Evolutionary conservation across 2,797 vertebrate genomes (phyloP).

Genomic region (Allobates femoralis): DNA sequence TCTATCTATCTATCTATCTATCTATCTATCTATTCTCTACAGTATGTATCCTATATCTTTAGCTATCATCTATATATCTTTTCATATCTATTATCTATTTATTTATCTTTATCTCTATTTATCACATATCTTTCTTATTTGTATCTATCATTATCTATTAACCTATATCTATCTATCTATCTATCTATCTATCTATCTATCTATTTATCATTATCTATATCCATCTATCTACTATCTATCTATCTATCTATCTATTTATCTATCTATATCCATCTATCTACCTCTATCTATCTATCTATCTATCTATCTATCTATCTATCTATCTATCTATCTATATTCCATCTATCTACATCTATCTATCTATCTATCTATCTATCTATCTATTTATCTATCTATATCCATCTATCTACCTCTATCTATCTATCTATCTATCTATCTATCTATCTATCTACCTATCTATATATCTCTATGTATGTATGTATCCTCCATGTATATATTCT

Average conservation of each 20-base stretch:
- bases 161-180: background rate
- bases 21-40: too few relatives aligned
- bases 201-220: background rate
- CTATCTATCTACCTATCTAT: background rate
- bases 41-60: too few relatives aligned
- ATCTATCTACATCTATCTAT: background rate
- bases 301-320: background rate
- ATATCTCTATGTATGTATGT: background rate
- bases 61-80: too few relatives aligned
- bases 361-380: background rate
- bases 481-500: too few relatives aligned
- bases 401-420: background rate
- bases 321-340: background rate
- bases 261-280: background rate
- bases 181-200: background rate
- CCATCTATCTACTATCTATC: background rate
- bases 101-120: background rate
- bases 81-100: background rate
- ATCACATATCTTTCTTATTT: background rate
- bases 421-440: slow-evolving; percentile 19
- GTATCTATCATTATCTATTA: background rate
- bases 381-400: background rate
- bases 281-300: background rate
- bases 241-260: background rate
- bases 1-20: too few relatives aligned